A percentile compares a stretch with the other conserved stretches of the same genome.
Evolutionary conservation across 2,888 invertebrate genomes (phyloP).

Genomic region (Creontiades dilutus): DNA sequence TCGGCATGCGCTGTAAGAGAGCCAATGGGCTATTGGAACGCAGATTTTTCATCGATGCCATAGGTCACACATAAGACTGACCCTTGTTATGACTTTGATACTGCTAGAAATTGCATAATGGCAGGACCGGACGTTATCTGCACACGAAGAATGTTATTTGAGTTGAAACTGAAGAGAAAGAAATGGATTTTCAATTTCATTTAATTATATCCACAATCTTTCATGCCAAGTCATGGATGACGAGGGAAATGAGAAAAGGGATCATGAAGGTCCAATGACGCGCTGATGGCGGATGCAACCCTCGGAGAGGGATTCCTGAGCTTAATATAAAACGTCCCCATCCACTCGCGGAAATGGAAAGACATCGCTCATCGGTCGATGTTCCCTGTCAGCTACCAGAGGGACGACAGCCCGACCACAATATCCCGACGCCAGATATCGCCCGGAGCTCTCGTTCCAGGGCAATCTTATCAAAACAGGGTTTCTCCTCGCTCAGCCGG

Average conservation of each 20-base stretch:
- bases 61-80: too few relatives aligned
- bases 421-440: constrained; percentile 23
- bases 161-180: too few relatives aligned
- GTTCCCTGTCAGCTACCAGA: neutral
- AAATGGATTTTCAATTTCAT: too few relatives aligned
- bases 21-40: too few relatives aligned
- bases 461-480: neutral
- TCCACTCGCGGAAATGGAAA: constrained; percentile 28
- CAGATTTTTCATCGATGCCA: too few relatives aligned
- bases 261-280: neutral
- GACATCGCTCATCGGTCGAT: constrained; percentile 51
- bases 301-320: neutral
- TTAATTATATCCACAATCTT: too few relatives aligned
- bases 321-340: constrained; percentile 50
- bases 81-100: too few relatives aligned
- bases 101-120: too few relatives aligned
- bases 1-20: too few relatives aligned
- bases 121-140: too few relatives aligned
- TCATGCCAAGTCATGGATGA: neutral
- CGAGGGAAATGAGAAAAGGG: neutral
- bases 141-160: too few relatives aligned
- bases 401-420: constrained; percentile 1
- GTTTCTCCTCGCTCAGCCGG: neutral
- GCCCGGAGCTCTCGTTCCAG: neutral
- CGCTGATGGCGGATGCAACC: neutral